Evolutionary conservation across 2,113 vertebrate species (phyloP).

Genomic region (Ammodytes marinus): DNA sequence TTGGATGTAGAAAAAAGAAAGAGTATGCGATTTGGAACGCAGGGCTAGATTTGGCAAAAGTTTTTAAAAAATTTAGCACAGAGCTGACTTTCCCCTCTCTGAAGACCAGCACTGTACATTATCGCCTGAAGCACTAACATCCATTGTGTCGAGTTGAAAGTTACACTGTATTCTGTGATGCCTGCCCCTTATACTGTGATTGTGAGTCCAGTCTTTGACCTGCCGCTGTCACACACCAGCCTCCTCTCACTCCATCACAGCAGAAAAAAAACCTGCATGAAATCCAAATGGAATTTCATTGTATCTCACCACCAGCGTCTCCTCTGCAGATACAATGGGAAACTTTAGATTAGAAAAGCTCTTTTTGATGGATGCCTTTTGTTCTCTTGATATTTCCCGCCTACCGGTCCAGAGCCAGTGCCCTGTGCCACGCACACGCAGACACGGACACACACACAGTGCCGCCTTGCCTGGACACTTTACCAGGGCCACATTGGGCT

Average conservation of each 20-base stretch:
- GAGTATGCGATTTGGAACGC: no score
- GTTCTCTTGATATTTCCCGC: background rate
- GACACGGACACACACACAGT: no score
- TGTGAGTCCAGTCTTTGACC: constrained; percentile 26
- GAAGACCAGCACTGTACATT: constrained; percentile 27
- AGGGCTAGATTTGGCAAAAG: constrained; percentile 3
- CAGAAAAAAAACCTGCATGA: constrained; percentile 13
- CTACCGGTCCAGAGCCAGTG: background rate
- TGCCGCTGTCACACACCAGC: constrained; percentile 28
- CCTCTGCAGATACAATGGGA: constrained; percentile 10
- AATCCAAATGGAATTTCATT: constrained; percentile 31
- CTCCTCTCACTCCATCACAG: constrained; percentile 19
- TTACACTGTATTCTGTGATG: constrained; percentile 14
- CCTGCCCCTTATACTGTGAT: constrained; percentile 17
- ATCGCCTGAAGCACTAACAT: constrained; percentile 30
- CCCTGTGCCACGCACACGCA: background rate
- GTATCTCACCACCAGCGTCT: constrained; percentile 2
- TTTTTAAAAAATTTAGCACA: constrained; percentile 47
- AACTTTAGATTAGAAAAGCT: background rate
- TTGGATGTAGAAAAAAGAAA: no score
- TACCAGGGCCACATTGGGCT: background rate
- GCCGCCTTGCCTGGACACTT: constrained; percentile 16
- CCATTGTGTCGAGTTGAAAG: constrained; percentile 46
- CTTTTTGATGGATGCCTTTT: constrained; percentile 8
- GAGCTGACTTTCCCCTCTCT: constrained; percentile 17